phyloP scores from a whole-genome alignment of 2,888 invertebrate species.

The Pyrochroa serraticornis region DNA sequence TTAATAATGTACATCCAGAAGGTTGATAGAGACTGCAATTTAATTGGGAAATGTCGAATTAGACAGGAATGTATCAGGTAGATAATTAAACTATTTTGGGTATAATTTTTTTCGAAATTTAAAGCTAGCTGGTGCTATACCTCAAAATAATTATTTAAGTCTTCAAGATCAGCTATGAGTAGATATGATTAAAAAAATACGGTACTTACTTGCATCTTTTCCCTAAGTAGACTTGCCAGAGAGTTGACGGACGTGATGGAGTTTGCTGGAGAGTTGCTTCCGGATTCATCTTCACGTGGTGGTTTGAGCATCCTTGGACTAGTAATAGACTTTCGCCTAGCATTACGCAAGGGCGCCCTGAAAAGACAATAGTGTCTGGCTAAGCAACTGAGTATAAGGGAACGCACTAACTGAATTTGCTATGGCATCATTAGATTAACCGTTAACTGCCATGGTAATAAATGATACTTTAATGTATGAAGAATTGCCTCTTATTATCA shows the following conservation, averaged over 20 bases:
- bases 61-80: too few relatives aligned
- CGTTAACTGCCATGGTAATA: slow-evolving; percentile 19
- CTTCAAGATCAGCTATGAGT: too few relatives aligned
- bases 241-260: slow-evolving; percentile 87
- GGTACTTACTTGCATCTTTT: slow-evolving; percentile 75
- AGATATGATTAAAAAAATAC: too few relatives aligned
- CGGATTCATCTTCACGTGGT: slow-evolving; percentile 63
- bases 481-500: slow-evolving; percentile 14
- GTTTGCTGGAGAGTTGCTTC: slow-evolving; percentile 72
- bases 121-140: too few relatives aligned
- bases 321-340: slow-evolving; percentile 69
- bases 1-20: too few relatives aligned
- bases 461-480: slow-evolving; percentile 5
- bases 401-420: slow-evolving; percentile 12
- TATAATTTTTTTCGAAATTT: too few relatives aligned
- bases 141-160: too few relatives aligned
- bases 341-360: slow-evolving; percentile 64
- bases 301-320: slow-evolving; percentile 61
- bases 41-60: too few relatives aligned
- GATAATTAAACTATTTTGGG: too few relatives aligned
- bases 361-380: neutral
- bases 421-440: slow-evolving; percentile 24
- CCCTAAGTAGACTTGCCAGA: slow-evolving; percentile 79
- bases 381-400: slow-evolving; percentile 1
- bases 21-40: too few relatives aligned